Percentiles rank a stretch among this genome's conserved stretches.
phyloP scores from a whole-genome alignment of 2,797 vertebrate species.

The Molothrus ater region DNA sequence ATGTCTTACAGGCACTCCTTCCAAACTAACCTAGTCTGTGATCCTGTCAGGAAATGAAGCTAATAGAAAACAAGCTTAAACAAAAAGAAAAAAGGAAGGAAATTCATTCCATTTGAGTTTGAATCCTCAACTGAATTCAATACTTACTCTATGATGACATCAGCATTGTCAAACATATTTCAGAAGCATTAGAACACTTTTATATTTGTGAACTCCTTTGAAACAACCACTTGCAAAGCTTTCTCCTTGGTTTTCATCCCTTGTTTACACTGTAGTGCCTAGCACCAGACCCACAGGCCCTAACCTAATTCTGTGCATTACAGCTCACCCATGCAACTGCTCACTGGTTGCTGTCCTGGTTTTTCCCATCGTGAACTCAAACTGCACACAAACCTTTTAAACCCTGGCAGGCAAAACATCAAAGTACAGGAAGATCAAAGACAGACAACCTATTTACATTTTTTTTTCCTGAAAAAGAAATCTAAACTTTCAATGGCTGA shows the following conservation, averaged over 20 bases:
- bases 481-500: neutral
- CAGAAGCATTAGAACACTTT: neutral
- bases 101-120: neutral
- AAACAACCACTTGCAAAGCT: neutral
- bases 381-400: neutral
- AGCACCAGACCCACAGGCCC: neutral
- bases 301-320: neutral
- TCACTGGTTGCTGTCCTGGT: neutral
- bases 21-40: neutral
- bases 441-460: neutral
- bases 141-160: neutral
- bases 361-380: neutral
- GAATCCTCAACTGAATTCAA: neutral
- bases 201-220: neutral
- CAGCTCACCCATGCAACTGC: neutral
- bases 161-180: neutral
- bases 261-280: neutral
- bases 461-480: neutral
- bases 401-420: neutral
- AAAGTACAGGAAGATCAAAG: constrained; percentile 8
- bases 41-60: neutral
- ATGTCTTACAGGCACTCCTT: neutral
- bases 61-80: neutral
- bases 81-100: neutral
- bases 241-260: neutral